A percentile compares a stretch with the other conserved stretches of the same genome.
These are phyloP conservation scores for Heliornis fulica DNA, from an alignment of 2,113 vertebrate species.

Conservation along the genomic window DNA sequence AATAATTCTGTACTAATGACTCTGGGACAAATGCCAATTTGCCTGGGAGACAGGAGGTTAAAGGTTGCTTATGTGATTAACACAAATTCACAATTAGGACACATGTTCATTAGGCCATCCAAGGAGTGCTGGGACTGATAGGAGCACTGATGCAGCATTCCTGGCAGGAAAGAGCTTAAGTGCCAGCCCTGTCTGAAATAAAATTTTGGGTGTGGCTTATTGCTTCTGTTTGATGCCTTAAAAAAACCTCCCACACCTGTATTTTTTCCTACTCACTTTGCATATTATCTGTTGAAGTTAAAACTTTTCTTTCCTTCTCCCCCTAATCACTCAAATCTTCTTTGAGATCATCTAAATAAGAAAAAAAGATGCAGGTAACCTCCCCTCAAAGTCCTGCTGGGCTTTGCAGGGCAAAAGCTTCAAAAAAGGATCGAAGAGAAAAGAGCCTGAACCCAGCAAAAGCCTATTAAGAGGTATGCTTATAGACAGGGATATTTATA, in stretches of 20 bases:
- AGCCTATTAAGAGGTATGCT: no score
- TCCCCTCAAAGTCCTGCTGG: background rate
- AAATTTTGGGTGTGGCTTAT: no score
- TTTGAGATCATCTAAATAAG: background rate
- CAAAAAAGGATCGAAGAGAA: background rate
- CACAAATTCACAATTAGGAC: background rate
- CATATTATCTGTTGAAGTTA: background rate
- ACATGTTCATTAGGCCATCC: background rate
- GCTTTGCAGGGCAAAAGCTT: background rate
- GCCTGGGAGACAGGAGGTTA: background rate
- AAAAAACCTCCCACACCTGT: no score
- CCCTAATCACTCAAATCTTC: background rate
- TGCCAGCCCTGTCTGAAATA: background rate
- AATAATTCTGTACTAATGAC: background rate
- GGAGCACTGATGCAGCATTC: background rate
- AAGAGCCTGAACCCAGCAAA: background rate
- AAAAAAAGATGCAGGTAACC: background rate
- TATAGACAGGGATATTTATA: no score
- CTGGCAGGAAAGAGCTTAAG: background rate
- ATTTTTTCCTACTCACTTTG: background rate
- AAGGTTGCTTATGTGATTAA: background rate
- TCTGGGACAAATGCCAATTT: background rate
- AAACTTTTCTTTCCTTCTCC: background rate
- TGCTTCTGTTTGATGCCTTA: background rate
- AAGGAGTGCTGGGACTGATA: background rate